Percentiles rank a stretch among this genome's conserved stretches.
These are phyloP conservation scores for Babyrousa celebensis DNA, from an alignment of 2,797 vertebrate species.

Conservation along the genomic window DNA sequence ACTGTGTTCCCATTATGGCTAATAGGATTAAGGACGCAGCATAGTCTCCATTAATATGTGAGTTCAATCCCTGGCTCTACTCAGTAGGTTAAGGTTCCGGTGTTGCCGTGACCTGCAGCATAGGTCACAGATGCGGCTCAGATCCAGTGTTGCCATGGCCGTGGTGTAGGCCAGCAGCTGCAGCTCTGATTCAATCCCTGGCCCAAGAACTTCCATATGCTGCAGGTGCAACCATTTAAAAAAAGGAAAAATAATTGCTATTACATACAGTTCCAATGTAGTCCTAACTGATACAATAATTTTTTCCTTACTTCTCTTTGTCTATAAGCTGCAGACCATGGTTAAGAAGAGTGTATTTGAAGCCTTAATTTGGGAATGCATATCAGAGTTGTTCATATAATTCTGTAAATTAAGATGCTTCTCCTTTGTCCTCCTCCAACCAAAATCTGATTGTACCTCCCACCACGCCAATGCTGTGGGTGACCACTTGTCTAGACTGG, in stretches of 20 bases:
- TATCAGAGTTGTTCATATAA: constrained; percentile 1
- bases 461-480: background rate
- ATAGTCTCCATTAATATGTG: no score
- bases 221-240: no score
- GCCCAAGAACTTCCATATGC: no score
- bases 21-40: no score
- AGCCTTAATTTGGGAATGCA: constrained; percentile 49
- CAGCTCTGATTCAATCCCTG: no score
- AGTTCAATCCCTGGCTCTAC: no score
- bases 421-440: background rate
- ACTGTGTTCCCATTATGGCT: background rate
- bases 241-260: background rate
- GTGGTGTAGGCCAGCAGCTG: no score
- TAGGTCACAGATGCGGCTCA: no score
- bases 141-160: no score
- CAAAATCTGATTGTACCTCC: constrained; percentile 31
- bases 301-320: constrained; percentile 51
- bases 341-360: constrained; percentile 34
- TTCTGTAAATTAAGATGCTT: constrained; percentile 35
- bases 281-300: constrained; percentile 20
- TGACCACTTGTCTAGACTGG: constrained; percentile 15
- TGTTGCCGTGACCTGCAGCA: no score
- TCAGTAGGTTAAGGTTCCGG: no score
- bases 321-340: background rate
- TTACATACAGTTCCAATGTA: background rate